Evolutionary conservation across 1,140 invertebrate species (phyloP), one percentile per base, ranked within the genome.

Genomic region (Coenobita brevimanus): DNA sequence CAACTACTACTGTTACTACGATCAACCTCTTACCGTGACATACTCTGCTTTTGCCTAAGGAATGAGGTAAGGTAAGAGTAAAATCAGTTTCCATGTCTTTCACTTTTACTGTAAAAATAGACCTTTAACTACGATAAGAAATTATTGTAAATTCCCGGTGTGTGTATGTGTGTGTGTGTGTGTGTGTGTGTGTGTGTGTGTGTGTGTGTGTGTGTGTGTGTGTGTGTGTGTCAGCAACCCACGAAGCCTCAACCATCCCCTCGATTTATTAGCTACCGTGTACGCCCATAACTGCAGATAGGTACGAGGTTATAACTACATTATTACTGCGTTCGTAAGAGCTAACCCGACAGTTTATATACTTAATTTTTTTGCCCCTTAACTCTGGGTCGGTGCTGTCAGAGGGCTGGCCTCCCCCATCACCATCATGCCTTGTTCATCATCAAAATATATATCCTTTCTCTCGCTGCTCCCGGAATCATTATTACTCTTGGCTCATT

Each of bases 341-440:
- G 38, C 38, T 33, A 69, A 27, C 21, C 30, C 64, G 38, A 30
- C 38, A 4, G 38, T 69, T 69, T 69, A 13, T 69, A 4, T 21
- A 30, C 17, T 27, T 30, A 30, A 13, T 21, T 57, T 50, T 69
- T 69, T 69, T 69, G n/a, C 24, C 64, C 38, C 64, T 27, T 69
- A 69, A 54, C 75, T 78, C 78, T 33, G 50, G 30, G n/a, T 71
- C 67, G 36, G 33, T 71, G 50, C 21, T 21, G 27, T 54, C 50
- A 33, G 46, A 30, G 24, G 4, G 54, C 38, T 36, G 50, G 2
- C 54, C 6, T 3, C 10, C 38, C 57, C 54, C 10, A 21, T 60
- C 54, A 60, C 62, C 41, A 80, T 80, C 54, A 24, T 62, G 36
- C 78, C 78, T 80, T 36, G 3, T 78, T 30, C 36, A 78, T 78